Conservation (phyloP, 2,888 invertebrate species). For the Philhelius pedissequus region DNA sequence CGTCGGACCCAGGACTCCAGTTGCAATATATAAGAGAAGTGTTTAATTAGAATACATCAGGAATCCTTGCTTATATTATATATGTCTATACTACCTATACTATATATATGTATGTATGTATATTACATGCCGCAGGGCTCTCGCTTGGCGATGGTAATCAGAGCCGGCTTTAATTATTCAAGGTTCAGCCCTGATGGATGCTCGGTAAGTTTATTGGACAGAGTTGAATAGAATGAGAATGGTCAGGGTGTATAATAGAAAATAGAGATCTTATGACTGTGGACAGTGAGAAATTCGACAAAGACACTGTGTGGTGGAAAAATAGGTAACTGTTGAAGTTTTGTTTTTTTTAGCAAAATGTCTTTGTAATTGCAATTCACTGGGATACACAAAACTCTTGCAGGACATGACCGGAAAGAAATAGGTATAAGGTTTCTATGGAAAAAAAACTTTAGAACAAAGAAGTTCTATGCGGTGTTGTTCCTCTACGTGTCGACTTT, state of each 20-base stretch:
- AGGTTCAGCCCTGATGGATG: constrained; percentile 78
- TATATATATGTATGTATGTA: background rate
- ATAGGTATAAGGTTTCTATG: background rate
- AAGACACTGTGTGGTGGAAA: constrained; percentile 23
- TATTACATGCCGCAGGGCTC: constrained; percentile 32
- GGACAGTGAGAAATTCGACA: background rate
- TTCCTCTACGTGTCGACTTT: background rate
- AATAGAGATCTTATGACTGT: constrained; percentile 3
- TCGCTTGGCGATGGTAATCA: constrained; percentile 76
- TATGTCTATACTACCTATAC: too few species aligned
- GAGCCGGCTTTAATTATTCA: constrained; percentile 78
- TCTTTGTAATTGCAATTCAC: background rate
- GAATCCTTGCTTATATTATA: background rate
- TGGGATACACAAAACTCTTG: background rate
- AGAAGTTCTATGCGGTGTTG: background rate
- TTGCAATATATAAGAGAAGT: constrained; percentile 60
- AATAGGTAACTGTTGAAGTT: background rate
- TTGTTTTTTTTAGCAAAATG: background rate
- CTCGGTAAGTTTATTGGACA: constrained; percentile 49
- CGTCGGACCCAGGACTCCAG: constrained; percentile 46
- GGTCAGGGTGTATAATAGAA: constrained; percentile 1
- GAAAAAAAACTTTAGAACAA: background rate
- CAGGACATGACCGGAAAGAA: background rate
- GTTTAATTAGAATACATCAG: constrained; percentile 64
- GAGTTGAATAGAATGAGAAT: constrained; percentile 33